A percentile compares a stretch with the other conserved stretches of the same genome.
phyloP scores from a whole-genome alignment of 64 coral and sea anemone genomes.

The Montipora efflorescens region DNA sequence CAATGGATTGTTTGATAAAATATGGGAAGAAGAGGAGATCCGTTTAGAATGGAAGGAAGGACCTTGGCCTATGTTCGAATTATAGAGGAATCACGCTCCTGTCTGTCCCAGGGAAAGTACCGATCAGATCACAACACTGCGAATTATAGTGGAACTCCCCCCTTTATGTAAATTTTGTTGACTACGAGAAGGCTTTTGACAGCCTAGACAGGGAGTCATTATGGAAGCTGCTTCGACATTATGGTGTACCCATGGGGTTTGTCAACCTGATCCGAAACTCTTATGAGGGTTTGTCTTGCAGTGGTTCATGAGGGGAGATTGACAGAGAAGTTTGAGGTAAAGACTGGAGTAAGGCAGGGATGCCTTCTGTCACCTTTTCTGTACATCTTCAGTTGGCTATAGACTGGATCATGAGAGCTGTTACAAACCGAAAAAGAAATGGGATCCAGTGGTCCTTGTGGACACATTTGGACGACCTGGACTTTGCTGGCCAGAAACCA shows the following conservation, averaged over 20 bases:
- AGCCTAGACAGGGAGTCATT: background rate
- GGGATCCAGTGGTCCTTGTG: too few relatives aligned
- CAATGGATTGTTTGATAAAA: background rate
- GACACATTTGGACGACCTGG: too few relatives aligned
- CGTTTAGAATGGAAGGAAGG: background rate
- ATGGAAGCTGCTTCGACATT: slow-evolving; percentile 1
- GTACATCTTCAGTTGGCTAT: too few relatives aligned
- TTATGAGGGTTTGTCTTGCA: too few relatives aligned
- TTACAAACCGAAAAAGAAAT: too few relatives aligned
- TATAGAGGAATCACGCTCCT: slow-evolving; percentile 1
- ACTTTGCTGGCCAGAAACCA: too few relatives aligned
- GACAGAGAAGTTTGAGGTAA: too few relatives aligned
- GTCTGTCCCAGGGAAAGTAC: background rate
- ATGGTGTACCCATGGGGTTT: background rate
- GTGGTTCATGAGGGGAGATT: too few relatives aligned
- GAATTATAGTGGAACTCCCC: slow-evolving; percentile 19
- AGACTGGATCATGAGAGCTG: too few relatives aligned
- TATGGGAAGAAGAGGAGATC: background rate
- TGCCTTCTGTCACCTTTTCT: too few relatives aligned
- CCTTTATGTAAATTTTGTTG: background rate
- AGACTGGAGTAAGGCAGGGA: too few relatives aligned
- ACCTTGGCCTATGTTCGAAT: background rate
- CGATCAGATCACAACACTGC: background rate
- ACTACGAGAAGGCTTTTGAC: slow-evolving; percentile 7
- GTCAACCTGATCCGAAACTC: background rate